phyloP scores from a whole-genome alignment of 2,888 invertebrate species.

The Pachycephus smyrnensis region DNA sequence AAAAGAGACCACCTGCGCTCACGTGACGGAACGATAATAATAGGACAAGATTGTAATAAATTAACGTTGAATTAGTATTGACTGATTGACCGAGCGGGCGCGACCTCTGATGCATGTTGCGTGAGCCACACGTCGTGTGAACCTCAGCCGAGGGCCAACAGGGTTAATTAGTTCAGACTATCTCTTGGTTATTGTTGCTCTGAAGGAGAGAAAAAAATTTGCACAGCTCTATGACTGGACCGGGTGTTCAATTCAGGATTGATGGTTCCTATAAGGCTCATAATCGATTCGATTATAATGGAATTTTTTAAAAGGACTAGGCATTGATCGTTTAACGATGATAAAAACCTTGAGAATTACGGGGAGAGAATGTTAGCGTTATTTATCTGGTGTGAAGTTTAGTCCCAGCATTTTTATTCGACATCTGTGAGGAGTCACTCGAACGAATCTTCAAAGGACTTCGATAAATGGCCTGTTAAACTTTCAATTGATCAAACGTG shows the following conservation, averaged over 20 bases:
- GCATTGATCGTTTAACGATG: background rate
- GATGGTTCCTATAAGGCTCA: background rate
- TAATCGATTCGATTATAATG: background rate
- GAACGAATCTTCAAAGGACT: background rate
- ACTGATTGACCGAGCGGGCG: constrained; percentile 54
- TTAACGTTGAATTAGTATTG: constrained; percentile 61
- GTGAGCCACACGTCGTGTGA: constrained; percentile 41
- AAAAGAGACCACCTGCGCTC: constrained; percentile 32
- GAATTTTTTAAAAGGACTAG: background rate
- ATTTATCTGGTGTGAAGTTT: background rate
- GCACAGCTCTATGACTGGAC: background rate
- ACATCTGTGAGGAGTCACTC: constrained; percentile 3
- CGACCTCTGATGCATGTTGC: constrained; percentile 46
- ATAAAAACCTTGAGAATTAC: background rate
- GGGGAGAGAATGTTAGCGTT: background rate
- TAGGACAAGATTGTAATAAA: constrained; percentile 58
- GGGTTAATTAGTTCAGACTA: constrained; percentile 56
- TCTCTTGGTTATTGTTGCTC: background rate
- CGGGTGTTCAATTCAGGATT: background rate
- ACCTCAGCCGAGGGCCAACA: constrained; percentile 47
- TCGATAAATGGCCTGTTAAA: background rate
- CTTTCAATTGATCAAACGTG: background rate
- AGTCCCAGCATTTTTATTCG: background rate
- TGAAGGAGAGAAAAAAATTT: background rate
- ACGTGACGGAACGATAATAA: constrained; percentile 45